phyloP scores from a whole-genome alignment of 2,113 vertebrate genomes.

The Forbesichthys papilliferus region DNA sequence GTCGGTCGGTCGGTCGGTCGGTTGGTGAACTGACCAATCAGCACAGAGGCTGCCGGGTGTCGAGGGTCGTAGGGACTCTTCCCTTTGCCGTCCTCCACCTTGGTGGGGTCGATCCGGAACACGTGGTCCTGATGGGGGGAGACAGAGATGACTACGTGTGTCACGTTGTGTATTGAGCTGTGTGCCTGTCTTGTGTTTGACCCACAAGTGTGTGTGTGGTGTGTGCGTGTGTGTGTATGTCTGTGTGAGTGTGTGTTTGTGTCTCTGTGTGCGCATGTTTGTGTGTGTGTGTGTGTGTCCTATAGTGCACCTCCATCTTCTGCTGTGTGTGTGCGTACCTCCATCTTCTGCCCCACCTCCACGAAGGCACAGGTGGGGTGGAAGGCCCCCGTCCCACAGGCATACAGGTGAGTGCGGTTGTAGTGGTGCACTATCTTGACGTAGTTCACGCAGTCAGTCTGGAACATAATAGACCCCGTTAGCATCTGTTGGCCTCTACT shows the following conservation, averaged over 20 bases:
- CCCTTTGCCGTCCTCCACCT: conserved; percentile 89
- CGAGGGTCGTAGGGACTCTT: conserved; percentile 93
- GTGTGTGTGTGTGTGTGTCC: no score
- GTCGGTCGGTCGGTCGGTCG: neutral
- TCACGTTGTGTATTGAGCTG: neutral
- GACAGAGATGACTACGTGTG: neutral
- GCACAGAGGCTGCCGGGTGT: conserved; percentile 86
- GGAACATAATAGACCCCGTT: conserved; percentile 14
- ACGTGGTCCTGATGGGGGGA: conserved; percentile 80
- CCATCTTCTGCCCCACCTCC: conserved; percentile 85
- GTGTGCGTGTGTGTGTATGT: neutral
- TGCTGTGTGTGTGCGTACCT: conserved; percentile 74
- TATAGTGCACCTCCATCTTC: no score
- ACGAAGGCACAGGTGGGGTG: conserved; percentile 90
- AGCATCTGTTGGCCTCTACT: no score
- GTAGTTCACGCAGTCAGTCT: conserved; percentile 96
- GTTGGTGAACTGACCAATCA: conserved; percentile 82
- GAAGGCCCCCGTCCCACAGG: conserved; percentile 95
- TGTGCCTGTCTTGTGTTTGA: neutral
- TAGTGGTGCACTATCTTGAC: conserved; percentile 92
- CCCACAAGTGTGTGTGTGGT: neutral
- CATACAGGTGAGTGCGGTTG: conserved; percentile 90
- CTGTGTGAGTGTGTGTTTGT: no score
- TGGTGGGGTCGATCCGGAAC: conserved; percentile 81
- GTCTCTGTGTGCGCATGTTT: no score